Percentiles rank a stretch among this genome's conserved stretches.
These are phyloP conservation scores for Hyposoter didymator DNA, from an alignment of 2,888 invertebrate genomes.

Conservation along the genomic window DNA sequence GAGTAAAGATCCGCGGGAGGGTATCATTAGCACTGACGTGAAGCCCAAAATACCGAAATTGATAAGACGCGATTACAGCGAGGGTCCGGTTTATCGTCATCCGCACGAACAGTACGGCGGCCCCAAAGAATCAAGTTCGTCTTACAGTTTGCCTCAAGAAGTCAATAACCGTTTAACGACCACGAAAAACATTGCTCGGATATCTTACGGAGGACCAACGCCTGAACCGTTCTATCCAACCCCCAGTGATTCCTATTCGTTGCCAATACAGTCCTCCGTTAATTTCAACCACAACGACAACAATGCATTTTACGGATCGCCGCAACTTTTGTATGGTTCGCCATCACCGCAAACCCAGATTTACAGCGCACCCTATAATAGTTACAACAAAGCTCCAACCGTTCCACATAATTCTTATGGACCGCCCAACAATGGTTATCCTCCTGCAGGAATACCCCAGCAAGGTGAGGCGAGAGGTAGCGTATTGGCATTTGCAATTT, in stretches of 20 bases:
- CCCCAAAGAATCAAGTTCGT: conserved; percentile 57
- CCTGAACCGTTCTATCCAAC: conserved; percentile 67
- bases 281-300: conserved; percentile 68
- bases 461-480: conserved; percentile 81
- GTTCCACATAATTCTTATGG: conserved; percentile 73
- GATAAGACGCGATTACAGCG: conserved; percentile 74
- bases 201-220: conserved; percentile 60
- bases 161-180: conserved; percentile 56
- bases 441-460: conserved; percentile 68
- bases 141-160: conserved; percentile 68
- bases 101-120: conserved; percentile 59
- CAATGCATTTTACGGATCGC: conserved; percentile 64
- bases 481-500: conserved; percentile 65
- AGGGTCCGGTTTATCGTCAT: conserved; percentile 75
- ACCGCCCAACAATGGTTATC: conserved; percentile 71
- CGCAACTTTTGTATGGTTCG: conserved; percentile 69
- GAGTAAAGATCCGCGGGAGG: conserved; percentile 82
- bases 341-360: conserved; percentile 41
- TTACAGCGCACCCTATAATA: conserved; percentile 50
- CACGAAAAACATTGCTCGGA: conserved; percentile 71
- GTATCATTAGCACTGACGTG: conserved; percentile 65
- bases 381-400: conserved; percentile 58
- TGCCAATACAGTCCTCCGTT: conserved; percentile 69
- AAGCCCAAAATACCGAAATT: conserved; percentile 69
- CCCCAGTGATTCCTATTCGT: conserved; percentile 73